Conservation (phyloP, 2,888 invertebrate genomes). For the Fragum whitleyi region DNA sequence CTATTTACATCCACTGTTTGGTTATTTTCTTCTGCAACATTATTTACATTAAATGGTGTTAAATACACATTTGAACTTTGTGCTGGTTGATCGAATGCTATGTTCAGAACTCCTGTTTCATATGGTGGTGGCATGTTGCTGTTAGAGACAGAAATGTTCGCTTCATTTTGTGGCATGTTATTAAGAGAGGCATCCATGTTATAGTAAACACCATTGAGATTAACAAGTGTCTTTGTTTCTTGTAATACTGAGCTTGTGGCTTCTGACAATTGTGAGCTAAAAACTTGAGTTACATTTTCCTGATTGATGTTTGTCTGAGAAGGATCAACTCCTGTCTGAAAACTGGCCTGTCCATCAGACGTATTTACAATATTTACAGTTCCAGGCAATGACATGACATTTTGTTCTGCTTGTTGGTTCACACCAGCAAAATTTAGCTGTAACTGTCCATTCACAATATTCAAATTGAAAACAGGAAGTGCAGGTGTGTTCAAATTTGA, state of each 20-base stretch:
- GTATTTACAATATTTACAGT: neutral
- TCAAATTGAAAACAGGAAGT: constrained; percentile 12
- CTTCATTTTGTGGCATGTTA: neutral
- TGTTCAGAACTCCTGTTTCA: neutral
- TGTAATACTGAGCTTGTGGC: neutral
- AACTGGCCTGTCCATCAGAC: neutral
- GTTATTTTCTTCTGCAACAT: neutral
- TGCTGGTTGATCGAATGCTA: neutral
- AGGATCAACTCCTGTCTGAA: neutral
- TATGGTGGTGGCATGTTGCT: neutral
- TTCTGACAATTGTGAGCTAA: neutral
- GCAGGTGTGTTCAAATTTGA: neutral
- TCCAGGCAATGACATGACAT: neutral
- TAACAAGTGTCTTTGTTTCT: constrained; percentile 4
- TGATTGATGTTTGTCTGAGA: neutral
- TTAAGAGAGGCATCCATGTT: neutral
- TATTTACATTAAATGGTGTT: neutral
- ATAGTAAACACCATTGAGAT: neutral
- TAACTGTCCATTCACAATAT: constrained; percentile 13
- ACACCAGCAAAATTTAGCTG: neutral
- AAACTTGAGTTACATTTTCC: neutral
- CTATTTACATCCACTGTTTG: neutral
- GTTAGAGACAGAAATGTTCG: neutral
- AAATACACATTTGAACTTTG: neutral
- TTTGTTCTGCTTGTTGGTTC: neutral